Evolutionary conservation across 2,113 vertebrate genomes (phyloP).

Genomic region (Camelus bactrianus): DNA sequence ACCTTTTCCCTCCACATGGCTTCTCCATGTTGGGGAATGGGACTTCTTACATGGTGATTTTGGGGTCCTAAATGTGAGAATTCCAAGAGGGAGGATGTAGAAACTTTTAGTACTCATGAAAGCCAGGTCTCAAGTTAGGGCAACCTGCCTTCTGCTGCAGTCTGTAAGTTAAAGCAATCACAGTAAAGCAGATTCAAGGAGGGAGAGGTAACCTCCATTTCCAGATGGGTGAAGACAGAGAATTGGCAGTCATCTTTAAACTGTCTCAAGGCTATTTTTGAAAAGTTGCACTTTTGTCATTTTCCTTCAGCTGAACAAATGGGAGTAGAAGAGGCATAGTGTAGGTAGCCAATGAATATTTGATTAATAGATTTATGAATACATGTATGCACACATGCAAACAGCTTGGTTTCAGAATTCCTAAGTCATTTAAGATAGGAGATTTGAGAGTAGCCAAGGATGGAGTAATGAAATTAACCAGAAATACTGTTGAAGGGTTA

Average conservation of each 20-base stretch:
- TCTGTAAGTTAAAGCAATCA: neutral
- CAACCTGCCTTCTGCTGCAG: neutral
- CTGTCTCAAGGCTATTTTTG: neutral
- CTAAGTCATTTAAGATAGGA: neutral
- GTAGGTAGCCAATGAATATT: neutral
- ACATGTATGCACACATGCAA: neutral
- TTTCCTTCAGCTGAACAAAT: constrained; percentile 15
- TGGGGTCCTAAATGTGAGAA: neutral
- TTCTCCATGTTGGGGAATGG: neutral
- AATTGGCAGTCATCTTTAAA: neutral
- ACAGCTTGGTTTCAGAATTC: neutral
- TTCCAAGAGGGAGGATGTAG: neutral
- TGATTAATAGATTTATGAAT: neutral
- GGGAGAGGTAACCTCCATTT: constrained; percentile 8
- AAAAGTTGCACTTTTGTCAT: neutral
- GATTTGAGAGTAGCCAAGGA: neutral
- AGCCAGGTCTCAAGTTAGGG: neutral
- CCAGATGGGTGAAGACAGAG: neutral
- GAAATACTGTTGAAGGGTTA: neutral
- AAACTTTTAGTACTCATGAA: neutral
- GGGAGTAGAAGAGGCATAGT: neutral
- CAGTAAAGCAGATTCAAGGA: neutral
- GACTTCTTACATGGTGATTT: neutral
- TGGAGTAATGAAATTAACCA: neutral
- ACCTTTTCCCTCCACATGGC: neutral